These are phyloP conservation scores for Venturia canescens DNA, from an alignment of 1,140 invertebrate species.

Conservation along the genomic window DNA sequence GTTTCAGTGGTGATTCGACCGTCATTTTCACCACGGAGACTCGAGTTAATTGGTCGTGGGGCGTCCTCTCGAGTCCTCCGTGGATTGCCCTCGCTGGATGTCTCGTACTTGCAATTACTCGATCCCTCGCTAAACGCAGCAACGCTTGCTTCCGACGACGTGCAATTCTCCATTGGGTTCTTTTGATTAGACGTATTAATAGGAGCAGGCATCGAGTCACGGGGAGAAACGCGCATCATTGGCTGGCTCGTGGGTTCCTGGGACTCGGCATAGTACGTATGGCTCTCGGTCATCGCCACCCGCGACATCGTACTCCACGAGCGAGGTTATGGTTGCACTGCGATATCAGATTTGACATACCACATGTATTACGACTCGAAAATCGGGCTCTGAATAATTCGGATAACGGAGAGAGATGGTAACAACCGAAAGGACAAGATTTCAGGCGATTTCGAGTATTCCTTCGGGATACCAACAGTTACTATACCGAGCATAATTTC, in stretches of 20 bases:
- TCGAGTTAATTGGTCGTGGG: constrained; percentile 11
- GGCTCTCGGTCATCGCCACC: constrained; percentile 36
- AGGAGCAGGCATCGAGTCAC: neutral
- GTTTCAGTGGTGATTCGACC: neutral
- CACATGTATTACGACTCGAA: neutral
- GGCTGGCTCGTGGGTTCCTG: neutral
- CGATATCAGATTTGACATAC: neutral
- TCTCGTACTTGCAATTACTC: constrained; percentile 56
- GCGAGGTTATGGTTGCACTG: neutral
- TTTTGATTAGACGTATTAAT: constrained; percentile 11
- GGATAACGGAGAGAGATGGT: neutral
- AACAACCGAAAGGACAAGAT: neutral
- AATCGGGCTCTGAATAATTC: neutral
- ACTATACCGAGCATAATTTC: constrained; percentile 41
- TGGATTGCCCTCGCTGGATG: constrained; percentile 58
- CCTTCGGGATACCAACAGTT: neutral
- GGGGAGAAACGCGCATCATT: neutral
- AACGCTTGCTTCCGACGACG: constrained; percentile 17
- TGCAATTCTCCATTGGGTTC: neutral
- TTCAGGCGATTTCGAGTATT: neutral
- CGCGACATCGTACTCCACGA: constrained; percentile 52
- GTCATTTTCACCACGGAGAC: neutral
- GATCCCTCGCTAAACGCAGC: constrained; percentile 15
- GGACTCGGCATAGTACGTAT: constrained; percentile 12
- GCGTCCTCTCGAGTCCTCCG: neutral